Evolutionary conservation across 1,140 invertebrate species (phyloP).

Genomic region (Meloidogyne chitwoodi): DNA sequence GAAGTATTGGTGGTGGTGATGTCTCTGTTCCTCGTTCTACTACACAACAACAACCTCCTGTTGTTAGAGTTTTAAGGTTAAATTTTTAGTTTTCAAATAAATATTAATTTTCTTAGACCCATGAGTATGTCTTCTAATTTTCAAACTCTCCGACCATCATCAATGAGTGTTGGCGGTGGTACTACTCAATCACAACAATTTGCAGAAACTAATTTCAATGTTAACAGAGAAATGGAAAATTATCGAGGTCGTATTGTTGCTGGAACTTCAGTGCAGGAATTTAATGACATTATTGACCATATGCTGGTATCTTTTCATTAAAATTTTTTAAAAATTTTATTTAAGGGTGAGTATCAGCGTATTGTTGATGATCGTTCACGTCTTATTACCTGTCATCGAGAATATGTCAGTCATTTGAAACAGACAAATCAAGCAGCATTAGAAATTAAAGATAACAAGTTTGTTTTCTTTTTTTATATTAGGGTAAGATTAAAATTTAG

Average conservation of each 20-base stretch:
- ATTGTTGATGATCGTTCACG: slow-evolving; percentile 27
- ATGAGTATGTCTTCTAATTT: background rate
- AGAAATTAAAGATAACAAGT: slow-evolving; percentile 43
- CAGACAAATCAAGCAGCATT: slow-evolving; percentile 27
- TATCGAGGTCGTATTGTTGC: slow-evolving; percentile 32
- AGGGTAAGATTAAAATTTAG: slow-evolving; percentile 24
- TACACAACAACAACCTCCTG: background rate
- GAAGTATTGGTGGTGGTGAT: background rate
- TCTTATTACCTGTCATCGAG: slow-evolving; percentile 29
- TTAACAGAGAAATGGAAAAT: slow-evolving; percentile 20
- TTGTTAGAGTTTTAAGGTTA: background rate
- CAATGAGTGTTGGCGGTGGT: background rate
- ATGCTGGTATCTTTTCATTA: slow-evolving; percentile 18
- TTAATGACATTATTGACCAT: slow-evolving; percentile 39
- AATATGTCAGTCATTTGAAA: slow-evolving; percentile 35
- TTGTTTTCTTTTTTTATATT: background rate
- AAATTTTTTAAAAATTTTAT: slow-evolving; percentile 2
- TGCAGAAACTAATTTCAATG: background rate
- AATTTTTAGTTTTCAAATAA: too few species aligned
- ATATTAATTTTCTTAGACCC: background rate
- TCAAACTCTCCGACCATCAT: background rate
- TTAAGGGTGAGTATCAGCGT: slow-evolving; percentile 38
- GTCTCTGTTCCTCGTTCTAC: background rate
- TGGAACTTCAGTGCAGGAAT: slow-evolving; percentile 31
- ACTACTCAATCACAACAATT: background rate